These are phyloP conservation scores for Poliocrania exsul DNA, from an alignment of 2,797 vertebrate genomes.

Conservation along the genomic window DNA sequence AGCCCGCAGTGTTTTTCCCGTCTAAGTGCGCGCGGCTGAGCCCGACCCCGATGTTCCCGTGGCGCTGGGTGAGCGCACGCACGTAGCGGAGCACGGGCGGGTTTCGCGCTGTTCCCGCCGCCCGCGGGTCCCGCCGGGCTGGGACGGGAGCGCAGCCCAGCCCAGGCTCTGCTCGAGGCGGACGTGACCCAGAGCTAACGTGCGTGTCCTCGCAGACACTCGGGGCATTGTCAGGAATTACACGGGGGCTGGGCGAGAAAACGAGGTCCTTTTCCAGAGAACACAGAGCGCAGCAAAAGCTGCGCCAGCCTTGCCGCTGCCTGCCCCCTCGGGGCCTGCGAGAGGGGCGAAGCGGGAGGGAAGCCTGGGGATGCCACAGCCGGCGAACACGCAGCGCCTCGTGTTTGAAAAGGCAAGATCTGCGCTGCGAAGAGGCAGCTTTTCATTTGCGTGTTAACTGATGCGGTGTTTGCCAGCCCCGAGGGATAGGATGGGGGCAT, in stretches of 20 bases:
- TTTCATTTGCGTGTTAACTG: neutral
- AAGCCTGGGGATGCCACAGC: neutral
- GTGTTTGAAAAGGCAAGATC: neutral
- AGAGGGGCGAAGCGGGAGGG: neutral
- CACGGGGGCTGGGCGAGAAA: neutral
- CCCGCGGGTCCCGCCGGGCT: neutral
- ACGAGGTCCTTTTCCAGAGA: neutral
- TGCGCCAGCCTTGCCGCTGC: neutral
- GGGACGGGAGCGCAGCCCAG: too few species aligned
- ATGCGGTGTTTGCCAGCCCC: too few species aligned
- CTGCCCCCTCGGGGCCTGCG: neutral
- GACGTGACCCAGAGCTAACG: neutral
- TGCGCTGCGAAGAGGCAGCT: neutral
- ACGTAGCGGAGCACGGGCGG: neutral
- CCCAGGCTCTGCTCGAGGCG: neutral
- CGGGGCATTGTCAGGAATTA: neutral
- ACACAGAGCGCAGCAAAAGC: neutral
- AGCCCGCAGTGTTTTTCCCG: neutral
- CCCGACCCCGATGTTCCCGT: neutral
- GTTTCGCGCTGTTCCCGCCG: neutral
- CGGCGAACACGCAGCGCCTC: neutral
- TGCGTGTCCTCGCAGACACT: neutral
- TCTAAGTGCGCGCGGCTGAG: neutral
- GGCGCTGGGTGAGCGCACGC: neutral
- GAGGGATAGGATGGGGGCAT: neutral